Conservation (phyloP, 2,888 invertebrate species). For the Polydrusus pterygomalis region DNA sequence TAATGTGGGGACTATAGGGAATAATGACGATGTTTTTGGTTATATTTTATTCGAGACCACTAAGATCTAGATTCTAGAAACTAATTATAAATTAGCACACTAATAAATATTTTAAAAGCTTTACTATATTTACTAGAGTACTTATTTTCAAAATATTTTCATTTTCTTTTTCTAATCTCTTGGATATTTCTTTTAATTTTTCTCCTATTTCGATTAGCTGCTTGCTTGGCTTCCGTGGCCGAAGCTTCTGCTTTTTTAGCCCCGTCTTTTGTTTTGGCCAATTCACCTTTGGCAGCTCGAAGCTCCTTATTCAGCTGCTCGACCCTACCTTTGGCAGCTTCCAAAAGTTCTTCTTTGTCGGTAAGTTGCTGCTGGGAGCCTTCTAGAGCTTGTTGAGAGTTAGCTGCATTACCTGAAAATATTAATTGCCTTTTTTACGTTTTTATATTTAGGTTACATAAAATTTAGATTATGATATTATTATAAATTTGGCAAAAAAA, state of each 20-base stretch:
- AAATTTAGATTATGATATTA: no score
- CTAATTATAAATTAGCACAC: no score
- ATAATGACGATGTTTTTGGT: no score
- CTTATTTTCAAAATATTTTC: no score
- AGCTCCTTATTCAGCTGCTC: conserved; percentile 79
- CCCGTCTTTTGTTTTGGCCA: conserved; percentile 79
- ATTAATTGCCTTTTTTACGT: neutral
- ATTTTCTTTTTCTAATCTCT: conserved; percentile 10
- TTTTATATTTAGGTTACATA: no score
- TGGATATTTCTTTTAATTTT: conserved; percentile 61
- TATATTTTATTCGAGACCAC: no score
- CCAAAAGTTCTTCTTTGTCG: conserved; percentile 79
- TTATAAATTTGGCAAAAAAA: no score
- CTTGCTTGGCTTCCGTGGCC: conserved; percentile 80
- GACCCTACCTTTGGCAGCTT: conserved; percentile 80
- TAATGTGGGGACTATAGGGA: neutral
- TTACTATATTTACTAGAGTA: no score
- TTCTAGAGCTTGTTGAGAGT: conserved; percentile 77
- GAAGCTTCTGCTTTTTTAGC: conserved; percentile 81
- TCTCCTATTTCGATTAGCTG: conserved; percentile 74
- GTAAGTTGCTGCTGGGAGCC: no score
- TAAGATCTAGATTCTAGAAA: no score
- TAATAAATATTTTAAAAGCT: no score
- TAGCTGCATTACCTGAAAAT: conserved; percentile 72
- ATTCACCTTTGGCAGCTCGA: conserved; percentile 78